Evolutionary conservation across 2,797 vertebrate genomes (phyloP).

Genomic region (Pseudochaenichthys georgianus): DNA sequence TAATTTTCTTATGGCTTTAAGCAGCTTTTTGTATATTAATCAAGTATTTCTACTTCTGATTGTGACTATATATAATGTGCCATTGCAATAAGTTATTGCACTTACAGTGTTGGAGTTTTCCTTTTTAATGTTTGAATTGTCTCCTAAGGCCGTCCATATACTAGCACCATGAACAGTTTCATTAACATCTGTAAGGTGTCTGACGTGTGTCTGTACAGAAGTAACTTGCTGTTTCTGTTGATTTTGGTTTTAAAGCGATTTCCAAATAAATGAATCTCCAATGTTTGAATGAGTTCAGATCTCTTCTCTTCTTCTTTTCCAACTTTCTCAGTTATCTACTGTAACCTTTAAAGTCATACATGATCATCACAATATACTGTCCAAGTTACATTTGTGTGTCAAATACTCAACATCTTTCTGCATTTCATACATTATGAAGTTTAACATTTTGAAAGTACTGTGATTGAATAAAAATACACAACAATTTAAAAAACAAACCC

Average conservation of each 20-base stretch:
- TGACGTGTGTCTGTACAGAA: constrained; percentile 72
- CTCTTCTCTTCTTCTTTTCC: neutral
- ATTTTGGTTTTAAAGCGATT: constrained; percentile 65
- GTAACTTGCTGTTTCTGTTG: constrained; percentile 61
- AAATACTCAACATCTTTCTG: neutral
- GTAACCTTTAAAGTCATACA: neutral
- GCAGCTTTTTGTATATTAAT: constrained; percentile 81
- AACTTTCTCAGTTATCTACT: neutral
- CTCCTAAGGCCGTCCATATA: constrained; percentile 59
- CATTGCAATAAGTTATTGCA: constrained; percentile 90
- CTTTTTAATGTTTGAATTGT: constrained; percentile 45
- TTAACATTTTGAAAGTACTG: too few species aligned
- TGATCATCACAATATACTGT: neutral
- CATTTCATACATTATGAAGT: neutral
- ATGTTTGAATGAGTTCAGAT: constrained; percentile 29
- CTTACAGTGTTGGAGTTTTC: constrained; percentile 78
- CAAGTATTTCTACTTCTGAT: constrained; percentile 77
- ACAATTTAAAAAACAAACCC: neutral
- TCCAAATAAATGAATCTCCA: constrained; percentile 78
- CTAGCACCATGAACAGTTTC: constrained; percentile 53
- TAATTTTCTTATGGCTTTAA: constrained; percentile 76
- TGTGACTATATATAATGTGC: constrained; percentile 76
- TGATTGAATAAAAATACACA: neutral
- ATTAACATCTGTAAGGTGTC: constrained; percentile 54
- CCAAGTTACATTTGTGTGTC: neutral